Evolutionary conservation across 2,113 vertebrate species (phyloP).

Genomic region (Chaetura pelagica): DNA sequence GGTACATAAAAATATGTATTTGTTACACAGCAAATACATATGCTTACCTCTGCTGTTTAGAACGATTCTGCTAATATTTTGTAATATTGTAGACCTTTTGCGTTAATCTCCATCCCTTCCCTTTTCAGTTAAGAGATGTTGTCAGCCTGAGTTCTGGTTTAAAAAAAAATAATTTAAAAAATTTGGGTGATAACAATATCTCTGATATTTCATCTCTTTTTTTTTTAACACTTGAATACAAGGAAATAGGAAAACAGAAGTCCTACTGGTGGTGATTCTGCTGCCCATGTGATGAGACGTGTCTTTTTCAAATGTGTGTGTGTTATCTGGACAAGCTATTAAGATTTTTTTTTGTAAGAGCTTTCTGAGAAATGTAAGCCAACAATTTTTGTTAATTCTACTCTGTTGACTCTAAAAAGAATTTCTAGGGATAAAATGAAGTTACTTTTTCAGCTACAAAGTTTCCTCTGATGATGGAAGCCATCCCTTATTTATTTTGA

Average conservation of each 20-base stretch:
- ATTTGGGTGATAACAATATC: neutral
- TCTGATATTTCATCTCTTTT: neutral
- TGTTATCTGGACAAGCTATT: neutral
- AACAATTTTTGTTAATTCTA: neutral
- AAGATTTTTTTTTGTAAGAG: neutral
- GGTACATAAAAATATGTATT: too few relatives aligned
- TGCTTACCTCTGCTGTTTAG: neutral
- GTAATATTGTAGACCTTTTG: neutral
- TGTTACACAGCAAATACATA: neutral
- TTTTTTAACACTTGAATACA: neutral
- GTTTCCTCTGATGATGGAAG: neutral
- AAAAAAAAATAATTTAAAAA: neutral
- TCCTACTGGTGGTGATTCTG: neutral
- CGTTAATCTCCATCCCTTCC: neutral
- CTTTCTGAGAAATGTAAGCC: neutral
- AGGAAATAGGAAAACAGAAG: neutral
- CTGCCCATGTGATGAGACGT: neutral
- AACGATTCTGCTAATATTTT: neutral
- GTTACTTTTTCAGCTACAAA: neutral
- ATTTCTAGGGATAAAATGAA: neutral
- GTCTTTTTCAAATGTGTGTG: neutral
- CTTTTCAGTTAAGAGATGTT: neutral
- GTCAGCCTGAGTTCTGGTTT: neutral
- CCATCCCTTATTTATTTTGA: neutral
- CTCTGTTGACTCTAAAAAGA: neutral